Percentiles rank a stretch among this genome's conserved stretches.
phyloP scores from a whole-genome alignment of 2,888 invertebrate genomes.

The Entomobrya proxima region DNA sequence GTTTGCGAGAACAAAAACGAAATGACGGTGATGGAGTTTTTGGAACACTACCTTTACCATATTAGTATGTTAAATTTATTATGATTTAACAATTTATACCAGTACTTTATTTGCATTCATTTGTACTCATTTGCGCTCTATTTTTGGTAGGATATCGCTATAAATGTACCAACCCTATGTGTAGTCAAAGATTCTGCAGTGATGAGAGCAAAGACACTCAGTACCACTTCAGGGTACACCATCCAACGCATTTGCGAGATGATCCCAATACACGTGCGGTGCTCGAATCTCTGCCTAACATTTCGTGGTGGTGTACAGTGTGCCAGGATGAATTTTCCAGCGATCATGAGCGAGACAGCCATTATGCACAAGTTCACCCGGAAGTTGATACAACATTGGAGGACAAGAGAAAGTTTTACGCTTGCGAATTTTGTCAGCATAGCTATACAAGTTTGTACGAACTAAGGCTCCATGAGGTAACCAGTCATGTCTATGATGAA shows the following conservation, averaged over 20 bases:
- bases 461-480: background rate
- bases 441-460: background rate
- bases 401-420: background rate
- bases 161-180: slow-evolving; percentile 28
- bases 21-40: no score
- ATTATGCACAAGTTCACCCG: background rate
- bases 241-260: background rate
- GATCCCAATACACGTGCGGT: background rate
- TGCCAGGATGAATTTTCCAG: background rate
- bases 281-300: background rate
- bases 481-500: background rate
- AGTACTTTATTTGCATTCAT: no score
- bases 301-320: slow-evolving; percentile 10
- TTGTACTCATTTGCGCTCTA: no score
- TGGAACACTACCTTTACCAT: no score
- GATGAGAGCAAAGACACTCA: background rate
- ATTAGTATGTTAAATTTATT: no score
- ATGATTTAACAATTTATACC: no score
- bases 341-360: background rate
- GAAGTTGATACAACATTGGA: no score
- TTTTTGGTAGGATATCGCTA: background rate
- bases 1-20: no score
- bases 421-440: background rate
- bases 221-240: background rate
- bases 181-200: background rate